Percentiles rank a stretch among this genome's conserved stretches.
phyloP scores from a whole-genome alignment of 2,888 invertebrate species.

The Loripinus fragilis region DNA sequence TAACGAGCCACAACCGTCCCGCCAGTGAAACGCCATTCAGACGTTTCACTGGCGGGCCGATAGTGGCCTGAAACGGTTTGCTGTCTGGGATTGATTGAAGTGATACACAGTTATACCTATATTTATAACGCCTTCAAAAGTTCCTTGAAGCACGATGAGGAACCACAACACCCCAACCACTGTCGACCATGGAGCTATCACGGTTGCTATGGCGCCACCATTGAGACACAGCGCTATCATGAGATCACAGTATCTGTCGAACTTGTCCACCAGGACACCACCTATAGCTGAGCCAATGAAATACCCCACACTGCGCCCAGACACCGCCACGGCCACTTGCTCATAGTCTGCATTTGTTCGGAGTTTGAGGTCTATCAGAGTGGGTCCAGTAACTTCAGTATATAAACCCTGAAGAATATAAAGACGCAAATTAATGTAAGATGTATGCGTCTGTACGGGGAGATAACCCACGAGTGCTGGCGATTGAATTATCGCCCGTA shows the following conservation, averaged over 20 bases:
- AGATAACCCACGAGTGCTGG: too few species aligned
- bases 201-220: constrained; percentile 53
- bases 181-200: constrained; percentile 56
- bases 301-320: constrained; percentile 62
- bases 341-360: constrained; percentile 63
- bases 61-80: too few species aligned
- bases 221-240: constrained; percentile 63
- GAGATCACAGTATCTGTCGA: constrained; percentile 54
- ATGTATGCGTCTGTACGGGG: too few species aligned
- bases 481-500: too few species aligned
- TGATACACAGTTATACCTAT: too few species aligned
- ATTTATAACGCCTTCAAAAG: constrained; percentile 69
- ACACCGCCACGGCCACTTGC: constrained; percentile 63
- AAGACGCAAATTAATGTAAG: too few species aligned
- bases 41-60: too few species aligned
- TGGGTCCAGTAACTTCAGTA: constrained; percentile 68
- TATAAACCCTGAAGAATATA: constrained; percentile 67
- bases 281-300: constrained; percentile 57
- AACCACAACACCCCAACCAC: constrained; percentile 55
- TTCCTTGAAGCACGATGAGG: constrained; percentile 63
- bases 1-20: too few species aligned
- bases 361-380: constrained; percentile 66
- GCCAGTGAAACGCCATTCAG: too few species aligned
- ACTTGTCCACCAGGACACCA: constrained; percentile 62
- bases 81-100: too few species aligned